Conservation (phyloP, 2,113 vertebrate species). For the Madoqua kirkii region DNA sequence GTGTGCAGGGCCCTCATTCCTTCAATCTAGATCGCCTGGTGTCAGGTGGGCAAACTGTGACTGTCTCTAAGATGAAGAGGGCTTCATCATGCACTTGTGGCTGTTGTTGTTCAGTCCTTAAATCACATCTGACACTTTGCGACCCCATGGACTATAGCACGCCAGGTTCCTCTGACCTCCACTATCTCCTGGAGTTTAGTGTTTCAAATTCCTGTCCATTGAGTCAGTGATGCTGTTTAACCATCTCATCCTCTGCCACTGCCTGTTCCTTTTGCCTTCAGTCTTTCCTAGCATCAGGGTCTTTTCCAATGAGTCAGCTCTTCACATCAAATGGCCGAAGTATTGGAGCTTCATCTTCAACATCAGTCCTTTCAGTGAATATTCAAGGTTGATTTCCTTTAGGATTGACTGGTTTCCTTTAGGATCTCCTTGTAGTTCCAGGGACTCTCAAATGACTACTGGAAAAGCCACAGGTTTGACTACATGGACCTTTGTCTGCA, state of each 20-base stretch:
- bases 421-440: neutral
- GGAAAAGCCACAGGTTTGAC: neutral
- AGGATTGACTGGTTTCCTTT: neutral
- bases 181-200: neutral
- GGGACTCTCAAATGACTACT: neutral
- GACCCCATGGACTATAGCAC: neutral
- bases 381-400: neutral
- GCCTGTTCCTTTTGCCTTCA: neutral
- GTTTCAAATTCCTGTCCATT: neutral
- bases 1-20: neutral
- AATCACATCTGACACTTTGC: neutral
- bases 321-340: neutral
- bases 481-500: neutral
- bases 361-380: neutral
- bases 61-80: neutral
- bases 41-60: neutral
- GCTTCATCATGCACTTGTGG: neutral
- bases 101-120: neutral
- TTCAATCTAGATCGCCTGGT: neutral
- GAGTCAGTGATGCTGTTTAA: neutral
- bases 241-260: neutral
- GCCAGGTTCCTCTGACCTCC: neutral
- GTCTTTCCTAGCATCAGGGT: neutral
- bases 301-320: neutral
- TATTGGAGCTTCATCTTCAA: neutral